Evolutionary conservation across 1,140 invertebrate species (phyloP).

Genomic region (Lasioglossum albipes): DNA sequence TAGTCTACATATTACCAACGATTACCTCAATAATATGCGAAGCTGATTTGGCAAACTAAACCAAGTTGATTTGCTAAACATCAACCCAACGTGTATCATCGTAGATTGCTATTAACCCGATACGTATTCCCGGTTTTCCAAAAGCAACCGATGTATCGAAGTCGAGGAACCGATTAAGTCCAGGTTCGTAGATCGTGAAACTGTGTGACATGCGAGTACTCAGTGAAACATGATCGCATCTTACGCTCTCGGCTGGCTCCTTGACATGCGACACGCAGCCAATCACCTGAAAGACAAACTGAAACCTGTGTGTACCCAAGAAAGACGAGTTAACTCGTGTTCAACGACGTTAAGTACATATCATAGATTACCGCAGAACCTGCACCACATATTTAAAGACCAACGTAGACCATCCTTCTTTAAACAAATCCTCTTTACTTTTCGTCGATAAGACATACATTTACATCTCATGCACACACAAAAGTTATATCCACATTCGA

Average conservation of each 20-base stretch:
- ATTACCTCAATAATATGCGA: too few relatives aligned
- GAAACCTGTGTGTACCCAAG: slow-evolving; percentile 33
- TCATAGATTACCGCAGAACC: not conserved
- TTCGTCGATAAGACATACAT: too few relatives aligned
- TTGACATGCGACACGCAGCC: slow-evolving; percentile 32
- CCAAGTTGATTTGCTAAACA: too few relatives aligned
- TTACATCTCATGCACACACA: too few relatives aligned
- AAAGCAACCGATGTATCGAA: not conserved
- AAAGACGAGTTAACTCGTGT: slow-evolving; percentile 10
- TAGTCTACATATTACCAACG: too few relatives aligned
- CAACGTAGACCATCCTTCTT: too few relatives aligned
- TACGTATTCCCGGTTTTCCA: not conserved
- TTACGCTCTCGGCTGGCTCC: slow-evolving; percentile 48
- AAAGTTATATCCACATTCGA: too few relatives aligned
- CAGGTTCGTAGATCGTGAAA: slow-evolving; percentile 36
- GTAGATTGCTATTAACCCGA: not conserved
- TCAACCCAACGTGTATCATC: too few relatives aligned
- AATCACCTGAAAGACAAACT: slow-evolving; percentile 55
- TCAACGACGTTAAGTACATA: not conserved
- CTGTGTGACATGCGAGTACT: slow-evolving; percentile 15
- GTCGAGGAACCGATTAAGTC: slow-evolving; percentile 37
- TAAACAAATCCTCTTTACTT: too few relatives aligned
- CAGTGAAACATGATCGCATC: slow-evolving; percentile 44
- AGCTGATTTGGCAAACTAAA: too few relatives aligned
- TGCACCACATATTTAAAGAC: too few relatives aligned